Conservation (phyloP, 2,113 vertebrate species). For the Sapayoa aenigma region DNA sequence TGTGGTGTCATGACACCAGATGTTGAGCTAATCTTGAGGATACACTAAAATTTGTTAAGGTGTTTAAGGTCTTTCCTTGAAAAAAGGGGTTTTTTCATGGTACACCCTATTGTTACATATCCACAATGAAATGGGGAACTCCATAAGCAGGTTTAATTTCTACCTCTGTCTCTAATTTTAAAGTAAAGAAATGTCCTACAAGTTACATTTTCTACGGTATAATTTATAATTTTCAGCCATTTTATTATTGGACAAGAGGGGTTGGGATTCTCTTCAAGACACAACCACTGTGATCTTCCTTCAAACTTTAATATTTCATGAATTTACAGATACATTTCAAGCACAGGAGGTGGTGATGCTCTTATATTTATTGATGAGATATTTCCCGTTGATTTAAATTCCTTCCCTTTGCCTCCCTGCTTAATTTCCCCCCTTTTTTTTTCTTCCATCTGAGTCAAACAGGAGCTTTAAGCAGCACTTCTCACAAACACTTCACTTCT, state of each 20-base stretch:
- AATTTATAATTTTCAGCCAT: neutral
- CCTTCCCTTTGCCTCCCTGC: neutral
- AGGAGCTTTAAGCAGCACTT: neutral
- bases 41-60: accelerated
- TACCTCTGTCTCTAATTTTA: neutral
- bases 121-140: neutral
- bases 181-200: neutral
- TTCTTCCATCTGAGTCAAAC: neutral
- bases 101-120: accelerated
- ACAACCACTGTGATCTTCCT: accelerated
- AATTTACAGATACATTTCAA: neutral
- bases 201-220: neutral
- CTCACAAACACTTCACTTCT: slow-evolving; percentile 26
- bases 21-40: neutral
- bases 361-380: neutral
- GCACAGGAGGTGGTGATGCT: neutral
- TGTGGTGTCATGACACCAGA: neutral
- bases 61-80: neutral
- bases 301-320: neutral
- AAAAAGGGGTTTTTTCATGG: neutral
- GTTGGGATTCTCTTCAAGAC: neutral
- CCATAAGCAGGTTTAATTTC: neutral
- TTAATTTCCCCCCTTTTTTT: neutral
- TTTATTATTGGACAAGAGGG: neutral
- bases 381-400: neutral